Evolutionary conservation across 2,113 vertebrate genomes (phyloP).

Genomic region (Ceuthmochares aereus): DNA sequence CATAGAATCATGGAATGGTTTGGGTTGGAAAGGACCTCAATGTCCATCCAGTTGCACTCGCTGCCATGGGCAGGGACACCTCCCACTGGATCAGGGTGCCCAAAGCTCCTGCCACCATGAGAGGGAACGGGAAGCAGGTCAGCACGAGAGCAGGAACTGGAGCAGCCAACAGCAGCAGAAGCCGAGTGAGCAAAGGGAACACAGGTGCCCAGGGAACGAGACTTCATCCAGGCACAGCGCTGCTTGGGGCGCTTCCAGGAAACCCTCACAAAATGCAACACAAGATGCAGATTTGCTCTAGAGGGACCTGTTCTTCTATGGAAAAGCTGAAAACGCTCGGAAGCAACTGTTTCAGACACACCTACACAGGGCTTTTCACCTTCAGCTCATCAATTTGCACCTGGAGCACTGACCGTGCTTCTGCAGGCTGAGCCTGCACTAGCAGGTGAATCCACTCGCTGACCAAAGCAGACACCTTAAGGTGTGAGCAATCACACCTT

Average conservation of each 20-base stretch:
- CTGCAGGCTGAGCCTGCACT: neutral
- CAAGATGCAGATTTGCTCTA: neutral
- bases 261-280: neutral
- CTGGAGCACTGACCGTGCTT: neutral
- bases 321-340: neutral
- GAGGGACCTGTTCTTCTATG: neutral
- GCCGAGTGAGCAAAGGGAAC: neutral
- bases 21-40: no score
- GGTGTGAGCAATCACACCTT: neutral
- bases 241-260: neutral
- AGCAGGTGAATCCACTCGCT: neutral
- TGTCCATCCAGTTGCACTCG: no score
- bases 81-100: no score
- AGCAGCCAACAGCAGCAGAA: no score
- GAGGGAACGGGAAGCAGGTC: no score
- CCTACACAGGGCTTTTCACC: neutral
- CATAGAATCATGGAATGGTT: no score
- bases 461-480: neutral
- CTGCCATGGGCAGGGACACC: no score
- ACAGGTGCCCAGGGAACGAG: neutral
- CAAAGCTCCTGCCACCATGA: no score
- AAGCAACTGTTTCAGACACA: accelerated
- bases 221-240: neutral
- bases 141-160: no score
- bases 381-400: neutral